Evolutionary conservation across 2,888 invertebrate genomes (phyloP), one percentile per base, ranked within the genome.

Genomic region (Tipula vernalis): DNA sequence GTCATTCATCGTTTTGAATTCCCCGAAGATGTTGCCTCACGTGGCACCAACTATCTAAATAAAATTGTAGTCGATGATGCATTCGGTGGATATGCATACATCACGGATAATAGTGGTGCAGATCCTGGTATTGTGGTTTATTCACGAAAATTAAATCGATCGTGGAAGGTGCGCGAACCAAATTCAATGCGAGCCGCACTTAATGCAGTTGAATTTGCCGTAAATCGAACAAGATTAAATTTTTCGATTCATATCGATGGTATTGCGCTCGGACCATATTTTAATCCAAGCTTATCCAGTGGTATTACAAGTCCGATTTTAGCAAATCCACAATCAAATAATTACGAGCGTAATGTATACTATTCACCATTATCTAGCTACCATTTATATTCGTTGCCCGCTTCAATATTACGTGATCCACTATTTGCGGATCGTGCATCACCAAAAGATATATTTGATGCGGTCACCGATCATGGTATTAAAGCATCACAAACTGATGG

Each of bases 41-140:
- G 91, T 0, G 93, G 93, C 71, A 93, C 92, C 0, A 94, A 94
- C 57, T 94, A 94, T 88, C 90, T 96, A 85, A 95, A 95, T 89
- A 96, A 96, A 89, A 92, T 96, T 85, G 96, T 95, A 0, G 91
- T 96, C 36, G 96, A 96, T 89, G 93, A 94, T 89, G 94, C 94
- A 87, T 94, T 94, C 89, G 93, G 93, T 36, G 93, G 93, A 41
- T 94, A 93, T 89, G 95, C 95, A 0, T 96, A 95, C 89, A 95
- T 96, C 51, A 95, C 95, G 0, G 96, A 96, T 90, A 94, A 94
- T 89, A 94, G 94, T 89, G 93, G 93, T 0, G 91, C 91, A 0
- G 95, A 95, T 91, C 95, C 95, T 5, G 95, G 95, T 44, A 93
- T 96, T 87, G 94, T 96, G 87, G 95, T 96, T 8, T 96, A 94